Evolutionary conservation across 1,140 invertebrate species (phyloP).

Genomic region (Rhynchophorus ferrugineus): DNA sequence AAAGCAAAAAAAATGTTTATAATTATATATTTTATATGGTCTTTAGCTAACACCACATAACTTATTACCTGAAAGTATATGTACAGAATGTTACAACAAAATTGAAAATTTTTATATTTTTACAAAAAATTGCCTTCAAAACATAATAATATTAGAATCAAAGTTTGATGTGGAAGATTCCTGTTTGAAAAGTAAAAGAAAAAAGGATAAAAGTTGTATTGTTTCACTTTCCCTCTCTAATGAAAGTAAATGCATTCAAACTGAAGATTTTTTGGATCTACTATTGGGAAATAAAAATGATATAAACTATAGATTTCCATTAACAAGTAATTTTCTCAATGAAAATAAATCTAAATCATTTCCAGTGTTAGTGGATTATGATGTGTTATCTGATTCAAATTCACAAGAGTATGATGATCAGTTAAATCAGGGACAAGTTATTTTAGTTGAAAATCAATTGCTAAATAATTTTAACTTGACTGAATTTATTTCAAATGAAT

Average conservation of each 20-base stretch:
- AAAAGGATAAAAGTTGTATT: conserved; percentile 30
- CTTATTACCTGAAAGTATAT: conserved; percentile 37
- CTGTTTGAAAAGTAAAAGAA: conserved; percentile 33
- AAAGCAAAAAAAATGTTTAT: conserved; percentile 9
- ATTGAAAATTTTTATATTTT: conserved; percentile 36
- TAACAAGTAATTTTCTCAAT: conserved; percentile 8
- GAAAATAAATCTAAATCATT: neutral
- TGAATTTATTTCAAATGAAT: too few species aligned
- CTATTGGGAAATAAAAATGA: conserved; percentile 20
- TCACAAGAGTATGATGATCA: conserved; percentile 20
- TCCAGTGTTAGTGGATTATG: conserved; percentile 29
- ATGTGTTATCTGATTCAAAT: conserved; percentile 20
- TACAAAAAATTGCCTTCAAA: conserved; percentile 36
- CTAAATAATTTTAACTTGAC: conserved; percentile 18
- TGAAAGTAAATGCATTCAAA: conserved; percentile 29
- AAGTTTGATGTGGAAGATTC: conserved; percentile 35
- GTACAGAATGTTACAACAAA: conserved; percentile 31
- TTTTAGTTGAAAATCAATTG: conserved; percentile 12
- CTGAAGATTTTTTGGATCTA: conserved; percentile 28
- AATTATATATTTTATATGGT: conserved; percentile 4
- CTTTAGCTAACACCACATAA: conserved; percentile 21
- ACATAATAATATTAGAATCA: conserved; percentile 36
- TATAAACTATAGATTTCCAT: conserved; percentile 17
- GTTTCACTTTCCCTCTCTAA: conserved; percentile 14
- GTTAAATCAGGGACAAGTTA: conserved; percentile 8